Percentiles rank a stretch among this genome's conserved stretches.
phyloP scores from a whole-genome alignment of 2,113 vertebrate species.

The Hyaena hyaena region DNA sequence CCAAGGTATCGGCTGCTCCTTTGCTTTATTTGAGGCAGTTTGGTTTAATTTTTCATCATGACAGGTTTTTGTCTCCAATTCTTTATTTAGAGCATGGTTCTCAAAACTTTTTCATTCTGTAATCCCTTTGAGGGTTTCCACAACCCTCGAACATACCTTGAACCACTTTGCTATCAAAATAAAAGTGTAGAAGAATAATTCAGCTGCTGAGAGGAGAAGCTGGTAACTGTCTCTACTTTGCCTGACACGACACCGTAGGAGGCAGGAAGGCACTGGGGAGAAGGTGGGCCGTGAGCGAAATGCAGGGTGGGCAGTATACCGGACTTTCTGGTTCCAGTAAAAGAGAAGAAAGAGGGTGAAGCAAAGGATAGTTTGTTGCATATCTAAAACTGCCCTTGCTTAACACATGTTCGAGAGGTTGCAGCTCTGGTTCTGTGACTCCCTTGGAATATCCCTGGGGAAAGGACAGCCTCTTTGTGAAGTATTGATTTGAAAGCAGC shows the following conservation, averaged over 20 bases:
- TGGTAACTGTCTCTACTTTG: not conserved
- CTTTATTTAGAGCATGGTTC: constrained; percentile 74
- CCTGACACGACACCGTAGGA: not conserved
- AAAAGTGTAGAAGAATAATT: constrained; percentile 47
- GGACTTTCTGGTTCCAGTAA: not conserved
- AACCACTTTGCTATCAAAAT: constrained; percentile 68
- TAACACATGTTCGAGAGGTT: not conserved
- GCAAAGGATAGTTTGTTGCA: not conserved
- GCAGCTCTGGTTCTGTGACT: not conserved
- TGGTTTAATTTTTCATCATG: constrained; percentile 79
- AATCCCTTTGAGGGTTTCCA: constrained; percentile 69
- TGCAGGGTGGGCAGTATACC: not conserved
- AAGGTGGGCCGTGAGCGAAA: not conserved
- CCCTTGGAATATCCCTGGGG: not conserved
- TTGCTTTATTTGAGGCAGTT: constrained; percentile 62
- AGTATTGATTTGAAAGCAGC: not conserved
- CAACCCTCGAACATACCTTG: constrained; percentile 62
- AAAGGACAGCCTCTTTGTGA: constrained; percentile 5
- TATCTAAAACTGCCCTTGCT: not conserved
- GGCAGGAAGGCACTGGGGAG: not conserved
- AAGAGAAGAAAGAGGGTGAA: not conserved
- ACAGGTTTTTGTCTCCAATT: constrained; percentile 64
- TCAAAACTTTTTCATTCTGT: constrained; percentile 61
- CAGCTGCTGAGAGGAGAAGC: not conserved
- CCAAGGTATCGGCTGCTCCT: constrained; percentile 24